Evolutionary conservation across 2,888 invertebrate species (phyloP), one percentile per base, ranked within the genome.

Genomic region (Drosophila cyrtoloma): DNA sequence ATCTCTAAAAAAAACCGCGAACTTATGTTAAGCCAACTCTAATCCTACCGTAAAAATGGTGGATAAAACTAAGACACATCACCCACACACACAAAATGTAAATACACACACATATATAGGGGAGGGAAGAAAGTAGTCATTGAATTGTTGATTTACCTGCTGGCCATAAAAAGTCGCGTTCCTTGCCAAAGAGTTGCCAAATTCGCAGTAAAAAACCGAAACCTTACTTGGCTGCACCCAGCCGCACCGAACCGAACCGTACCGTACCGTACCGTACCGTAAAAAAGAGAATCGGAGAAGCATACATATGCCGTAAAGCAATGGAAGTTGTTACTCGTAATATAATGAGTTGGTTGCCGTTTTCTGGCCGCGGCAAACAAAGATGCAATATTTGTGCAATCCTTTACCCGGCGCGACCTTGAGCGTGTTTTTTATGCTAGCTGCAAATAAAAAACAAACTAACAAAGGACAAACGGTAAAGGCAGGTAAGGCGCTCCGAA

Each of bases 301-400:
- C 32, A 68, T 66, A 55, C 67, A 71, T 55, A 75, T 69, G 72
- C 60, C 63, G 73, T 73, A 73, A 73, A 75, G 63, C 30, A 39
- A 30, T 47, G 51, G 58, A 56, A 16, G 51, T 64, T 67, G 68
- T 50, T 60, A 69, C 58, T 81, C 35, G 64, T 65, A 68, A 62
- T 63, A 73, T 89, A 85, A 89, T 87, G 89, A 86, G 79, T 47
- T 63, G 42, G 76, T 69, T 59, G 74, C 64, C 62, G 79, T 52
- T 71, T 71, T 62, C 73, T 69, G 42, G 64, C 64, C 71, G 66
- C 67, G 47, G 32, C 50, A 71, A 53, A 81, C 69, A 77, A 89
- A 90, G 79, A 91, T 89, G 91, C 92, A 91, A 91, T 90, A 89
- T 92, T 87, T 91, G 91, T 90, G 91, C 91, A 91, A 91, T 91